Evolutionary conservation across 2,888 invertebrate species (phyloP), one percentile per base, ranked within the genome.

Genomic region (Nipponacmea schrenckii): DNA sequence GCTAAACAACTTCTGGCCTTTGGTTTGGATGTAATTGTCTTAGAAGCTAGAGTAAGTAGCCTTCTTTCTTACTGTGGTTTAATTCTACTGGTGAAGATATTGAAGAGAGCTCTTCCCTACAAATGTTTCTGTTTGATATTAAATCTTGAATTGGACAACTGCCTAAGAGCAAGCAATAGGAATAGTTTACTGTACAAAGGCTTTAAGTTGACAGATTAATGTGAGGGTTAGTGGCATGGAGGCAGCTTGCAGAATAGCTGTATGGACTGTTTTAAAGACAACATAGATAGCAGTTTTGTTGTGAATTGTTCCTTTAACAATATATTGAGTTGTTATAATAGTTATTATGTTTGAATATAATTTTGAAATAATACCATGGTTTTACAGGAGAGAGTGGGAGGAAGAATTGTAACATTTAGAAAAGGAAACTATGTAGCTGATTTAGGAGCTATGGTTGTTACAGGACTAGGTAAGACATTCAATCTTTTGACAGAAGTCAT

Each of bases 371-470:
- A n/a, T n/a, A n/a, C n/a, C n/a, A 39, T 39, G 4, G 39, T 39
- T 77, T 84, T 84, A 26, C 81, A 92, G 90, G 97, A 97, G 89
- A 91, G 98, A 76, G 97, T 98, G 64, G 99, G 99, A 48, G 98
- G 99, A 7, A 92, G 99, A 69, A 96, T 98, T 82, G 96, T 97
- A 1, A 98, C 98, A 10, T 98, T 97, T 88, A 92, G 97, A 71
- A 98, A 98, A 89, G 94, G 93, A 64, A 93, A 93, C 64, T 94
- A 93, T 89, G 93, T 93, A 62, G 93, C 93, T 24, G 93, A 94
- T 88, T 89, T 94, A 64, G 95, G 98, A 1, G 98, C 98, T 0
- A 97, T 98, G 97, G 97, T 99, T 2, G 96, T 99, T 2, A 98
- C 97, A 5, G 98, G 98, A 0, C 92, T 98, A 64, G 89, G 90